phyloP scores from a whole-genome alignment of 2,888 invertebrate species.

The Barypeithes pellucidus region DNA sequence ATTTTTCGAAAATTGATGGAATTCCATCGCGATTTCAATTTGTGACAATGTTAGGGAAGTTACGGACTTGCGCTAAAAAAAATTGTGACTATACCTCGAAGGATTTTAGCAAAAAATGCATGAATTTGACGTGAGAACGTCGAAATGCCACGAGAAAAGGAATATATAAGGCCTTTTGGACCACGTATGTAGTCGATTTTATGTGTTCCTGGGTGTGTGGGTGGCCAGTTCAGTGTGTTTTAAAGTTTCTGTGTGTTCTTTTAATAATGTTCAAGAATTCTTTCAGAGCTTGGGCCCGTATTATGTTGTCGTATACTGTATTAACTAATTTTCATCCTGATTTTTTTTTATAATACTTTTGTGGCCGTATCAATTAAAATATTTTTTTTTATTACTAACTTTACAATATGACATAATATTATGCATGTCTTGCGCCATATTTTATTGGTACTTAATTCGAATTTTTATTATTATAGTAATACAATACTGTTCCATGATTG shows the following conservation, averaged over 20 bases:
- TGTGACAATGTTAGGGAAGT: constrained; percentile 39
- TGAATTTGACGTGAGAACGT: constrained; percentile 46
- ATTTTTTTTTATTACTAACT: not conserved
- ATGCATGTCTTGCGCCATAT: constrained; percentile 3
- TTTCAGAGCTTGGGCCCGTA: not conserved
- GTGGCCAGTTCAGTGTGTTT: constrained; percentile 50
- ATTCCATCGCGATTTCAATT: constrained; percentile 31
- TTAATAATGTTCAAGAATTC: constrained; percentile 41
- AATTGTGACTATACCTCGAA: constrained; percentile 37
- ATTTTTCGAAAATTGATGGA: constrained; percentile 38
- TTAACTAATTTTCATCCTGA: not conserved
- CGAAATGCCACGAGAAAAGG: constrained; percentile 49
- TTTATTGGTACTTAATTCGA: not conserved
- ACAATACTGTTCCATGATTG: too few species aligned
- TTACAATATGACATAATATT: constrained; percentile 11
- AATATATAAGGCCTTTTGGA: constrained; percentile 48
- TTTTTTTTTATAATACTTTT: constrained; percentile 1
- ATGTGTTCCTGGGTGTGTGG: constrained; percentile 43
- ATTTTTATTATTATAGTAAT: too few species aligned
- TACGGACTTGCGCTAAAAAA: constrained; percentile 39
- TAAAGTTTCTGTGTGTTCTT: constrained; percentile 49
- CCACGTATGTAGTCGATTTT: constrained; percentile 50
- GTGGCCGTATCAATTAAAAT: not conserved
- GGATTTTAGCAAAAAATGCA: constrained; percentile 47
- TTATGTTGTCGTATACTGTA: not conserved